These are phyloP conservation scores for Ischnus inquisitorius DNA, from an alignment of 2,888 invertebrate genomes.

Conservation along the genomic window DNA sequence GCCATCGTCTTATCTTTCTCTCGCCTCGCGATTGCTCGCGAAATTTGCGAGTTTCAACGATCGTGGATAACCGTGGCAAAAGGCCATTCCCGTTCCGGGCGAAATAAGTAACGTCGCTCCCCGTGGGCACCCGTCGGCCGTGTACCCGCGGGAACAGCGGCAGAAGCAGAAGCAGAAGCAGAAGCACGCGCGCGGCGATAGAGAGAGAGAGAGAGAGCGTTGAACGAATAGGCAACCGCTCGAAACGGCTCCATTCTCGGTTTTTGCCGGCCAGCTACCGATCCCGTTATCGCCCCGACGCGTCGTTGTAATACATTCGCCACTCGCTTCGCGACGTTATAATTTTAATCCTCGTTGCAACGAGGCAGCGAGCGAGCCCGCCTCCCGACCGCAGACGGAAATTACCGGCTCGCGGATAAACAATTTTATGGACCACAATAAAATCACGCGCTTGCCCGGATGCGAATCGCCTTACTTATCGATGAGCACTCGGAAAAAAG, in stretches of 20 bases:
- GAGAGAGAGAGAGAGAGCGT: constrained; percentile 14
- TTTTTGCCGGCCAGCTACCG: constrained; percentile 36
- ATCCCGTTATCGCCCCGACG: constrained; percentile 65
- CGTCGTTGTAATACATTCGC: constrained; percentile 48
- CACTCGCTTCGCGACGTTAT: constrained; percentile 57
- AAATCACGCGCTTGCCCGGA: constrained; percentile 55
- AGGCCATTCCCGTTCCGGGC: constrained; percentile 58
- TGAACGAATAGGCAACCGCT: constrained; percentile 2
- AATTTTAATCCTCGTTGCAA: constrained; percentile 66
- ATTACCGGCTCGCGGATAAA: constrained; percentile 67
- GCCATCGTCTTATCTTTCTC: constrained; percentile 12
- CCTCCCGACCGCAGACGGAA: constrained; percentile 48
- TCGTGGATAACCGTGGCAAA: constrained; percentile 48
- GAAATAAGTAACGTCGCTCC: constrained; percentile 58
- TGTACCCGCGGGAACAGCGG: not conserved
- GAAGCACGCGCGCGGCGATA: constrained; percentile 6
- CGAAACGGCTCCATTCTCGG: not conserved
- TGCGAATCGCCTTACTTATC: constrained; percentile 11
- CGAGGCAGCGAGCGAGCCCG: constrained; percentile 44
- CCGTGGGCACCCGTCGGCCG: constrained; percentile 4
- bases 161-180: no score
- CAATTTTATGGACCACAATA: constrained; percentile 66
- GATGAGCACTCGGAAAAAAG: no score
- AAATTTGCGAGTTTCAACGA: constrained; percentile 64
- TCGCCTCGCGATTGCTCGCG: constrained; percentile 34